A percentile compares a stretch with the other conserved stretches of the same genome.
These are phyloP conservation scores for Pardalotus punctatus DNA, from an alignment of 2,113 vertebrate species.

Conservation along the genomic window DNA sequence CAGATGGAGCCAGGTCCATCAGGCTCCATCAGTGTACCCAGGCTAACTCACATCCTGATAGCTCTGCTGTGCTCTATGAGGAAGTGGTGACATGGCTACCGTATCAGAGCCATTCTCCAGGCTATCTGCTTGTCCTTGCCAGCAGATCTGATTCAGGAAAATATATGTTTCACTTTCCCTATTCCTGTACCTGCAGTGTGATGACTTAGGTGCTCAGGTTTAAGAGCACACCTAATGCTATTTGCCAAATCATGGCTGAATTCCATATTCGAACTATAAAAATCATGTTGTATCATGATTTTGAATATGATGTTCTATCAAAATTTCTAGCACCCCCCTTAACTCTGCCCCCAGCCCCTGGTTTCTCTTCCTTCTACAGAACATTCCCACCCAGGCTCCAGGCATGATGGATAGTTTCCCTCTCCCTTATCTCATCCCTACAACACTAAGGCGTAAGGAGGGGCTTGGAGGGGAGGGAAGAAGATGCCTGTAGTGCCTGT, in stretches of 20 bases:
- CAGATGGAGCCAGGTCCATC: background rate
- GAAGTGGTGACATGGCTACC: background rate
- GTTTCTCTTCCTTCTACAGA: background rate
- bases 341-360: background rate
- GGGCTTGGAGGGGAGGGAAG: slow-evolving; percentile 22
- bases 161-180: background rate
- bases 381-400: background rate
- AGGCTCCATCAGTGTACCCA: background rate
- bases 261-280: background rate
- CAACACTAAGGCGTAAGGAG: background rate
- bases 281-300: background rate
- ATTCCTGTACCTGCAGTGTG: background rate
- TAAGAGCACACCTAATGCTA: background rate
- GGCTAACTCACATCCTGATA: background rate
- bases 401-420: background rate
- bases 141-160: background rate
- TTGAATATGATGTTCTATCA: background rate
- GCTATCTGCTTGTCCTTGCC: background rate
- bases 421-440: slow-evolving; percentile 40
- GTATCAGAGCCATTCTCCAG: background rate
- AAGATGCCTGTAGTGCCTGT: slow-evolving; percentile 59
- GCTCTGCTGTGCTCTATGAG: background rate
- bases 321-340: background rate
- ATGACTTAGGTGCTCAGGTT: background rate
- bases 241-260: background rate